Evolutionary conservation across 2,113 vertebrate species (phyloP), one percentile per base, ranked within the genome.

Genomic region (Hemibagrus wyckioides): DNA sequence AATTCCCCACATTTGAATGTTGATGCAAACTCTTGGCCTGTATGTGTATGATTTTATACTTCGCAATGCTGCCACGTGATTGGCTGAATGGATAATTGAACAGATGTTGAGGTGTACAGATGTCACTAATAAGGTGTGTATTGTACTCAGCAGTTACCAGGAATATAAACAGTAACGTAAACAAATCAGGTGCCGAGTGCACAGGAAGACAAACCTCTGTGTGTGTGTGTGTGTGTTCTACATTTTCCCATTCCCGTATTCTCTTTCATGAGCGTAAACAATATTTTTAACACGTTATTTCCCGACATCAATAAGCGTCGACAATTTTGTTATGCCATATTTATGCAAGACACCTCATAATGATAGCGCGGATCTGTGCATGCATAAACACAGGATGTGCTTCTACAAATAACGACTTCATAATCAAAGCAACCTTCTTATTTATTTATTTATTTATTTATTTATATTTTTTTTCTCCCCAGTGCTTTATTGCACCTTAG

Each of bases 401-500:
- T 75, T 50, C 41, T 80, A 50, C 69, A 61, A 63, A 77, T 76
- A 75, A 87, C 23, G 54, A 75, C 71, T 73, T 77, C 80, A 83
- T 83, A 87, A 87, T 87, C 80, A 87, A 33, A 83, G 67, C 52
- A 57, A 86, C 84, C 44, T n/a, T 77, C 50, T 56, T 56, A 10
- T 56, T 56, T n/a, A 15, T 77, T 19, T 77, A 52, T 79, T 52
- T 79, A 79, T 52, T 30, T 76, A 48, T 80, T 80, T 77, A 30
- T 77, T 30, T 30, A 8, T 77, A 52, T 77, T 2, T 50, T 28
- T n/a, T 6, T 14, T 50, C 2, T 67, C 44, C 25, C 21, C 48
- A 7, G 17, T 75, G 80, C 80, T 50, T 87, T 87, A 87, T 87
- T 87, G 65, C 86, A 82, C 86, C 86, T 87, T 75, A 50, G 86